A percentile compares a stretch with the other conserved stretches of the same genome.
Conservation (phyloP, 1,140 invertebrate genomes). For the Heliconius hermathena region DNA sequence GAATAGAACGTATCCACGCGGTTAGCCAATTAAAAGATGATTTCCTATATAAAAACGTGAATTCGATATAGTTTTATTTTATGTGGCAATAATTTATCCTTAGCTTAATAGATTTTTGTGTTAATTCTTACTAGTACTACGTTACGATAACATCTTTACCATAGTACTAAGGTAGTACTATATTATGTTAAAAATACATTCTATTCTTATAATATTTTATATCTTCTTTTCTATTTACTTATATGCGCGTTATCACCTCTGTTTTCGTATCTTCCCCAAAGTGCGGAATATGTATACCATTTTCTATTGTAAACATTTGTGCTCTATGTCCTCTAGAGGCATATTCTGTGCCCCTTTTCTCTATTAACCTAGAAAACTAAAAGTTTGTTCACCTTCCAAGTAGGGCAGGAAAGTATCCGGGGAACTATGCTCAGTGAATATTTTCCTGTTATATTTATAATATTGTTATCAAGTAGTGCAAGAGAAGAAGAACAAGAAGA, state of each 20-base stretch:
- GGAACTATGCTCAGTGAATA: conserved; percentile 19
- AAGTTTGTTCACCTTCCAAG: conserved; percentile 52
- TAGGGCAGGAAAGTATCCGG: conserved; percentile 37
- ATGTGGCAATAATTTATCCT: background rate
- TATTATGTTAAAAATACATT: background rate
- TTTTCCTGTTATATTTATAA: background rate
- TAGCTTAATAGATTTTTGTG: too few relatives aligned
- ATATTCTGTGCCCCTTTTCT: conserved; percentile 51
- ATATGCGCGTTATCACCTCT: conserved; percentile 49
- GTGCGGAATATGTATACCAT: conserved; percentile 48
- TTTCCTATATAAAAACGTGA: conserved; percentile 43
- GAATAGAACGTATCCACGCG: conserved; percentile 43
- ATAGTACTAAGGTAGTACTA: background rate
- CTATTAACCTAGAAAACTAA: conserved; percentile 54
- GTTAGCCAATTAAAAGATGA: conserved; percentile 47
- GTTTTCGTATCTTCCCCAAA: conserved; percentile 44
- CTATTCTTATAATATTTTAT: background rate
- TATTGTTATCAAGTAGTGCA: background rate
- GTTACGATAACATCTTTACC: background rate
- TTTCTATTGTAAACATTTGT: conserved; percentile 53
- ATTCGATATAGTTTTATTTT: conserved; percentile 35
- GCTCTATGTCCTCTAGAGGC: conserved; percentile 48
- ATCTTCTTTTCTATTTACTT: conserved; percentile 40
- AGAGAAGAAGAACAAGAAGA: too few relatives aligned
- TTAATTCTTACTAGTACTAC: background rate